Evolutionary conservation across 37 sponge, comb jelly and placozoan genomes (phyloP), one percentile per base, ranked within the genome.

Genomic region (Ianthella basta): DNA sequence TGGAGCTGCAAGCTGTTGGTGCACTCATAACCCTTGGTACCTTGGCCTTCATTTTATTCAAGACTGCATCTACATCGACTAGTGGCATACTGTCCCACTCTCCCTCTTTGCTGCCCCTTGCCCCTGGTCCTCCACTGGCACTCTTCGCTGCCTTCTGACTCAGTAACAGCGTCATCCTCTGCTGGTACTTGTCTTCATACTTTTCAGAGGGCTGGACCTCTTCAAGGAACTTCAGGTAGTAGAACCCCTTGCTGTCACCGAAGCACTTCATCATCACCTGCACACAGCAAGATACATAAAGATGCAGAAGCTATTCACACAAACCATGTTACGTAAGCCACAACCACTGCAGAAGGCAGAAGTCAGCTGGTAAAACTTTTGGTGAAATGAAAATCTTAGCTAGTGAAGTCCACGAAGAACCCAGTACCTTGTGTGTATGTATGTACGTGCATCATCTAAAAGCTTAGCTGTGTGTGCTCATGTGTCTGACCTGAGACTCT

Each of bases 141-240:
- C 53, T 56, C 18, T 36, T 53, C 20, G 24, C 60, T 15, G 24
- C 20, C 55, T 25, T 56, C 59, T 56, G 81, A 1, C 32, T 15
- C 6, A 35, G 19, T 14, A 84, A n/a, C 75, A 74, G 69, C 0
- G 72, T 56, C 80, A 83, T 56, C 54, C 80, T 75, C 1, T 41
- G 40, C 72, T 55, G 69, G 55, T 88, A 88, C 55, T 90, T 94
- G 55, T 86, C 53, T 65, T 86, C 91, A 12, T 73, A 66, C 38
- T 37, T 32, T 18, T 74, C 89, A 8, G 84, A 18, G 6, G 93
- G 93, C 41, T 96, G 87, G 15, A 96, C 24, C 44, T 88, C 85
- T 35, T 86, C 54, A 64, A 96, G 81, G 60, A 96, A 93, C 18
- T 70, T 36, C 38, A 91, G 79, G 72, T 94, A 97, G 83, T 94